These are phyloP conservation scores for Notarius quadriscutis DNA, from an alignment of 2,113 vertebrate genomes.

Conservation along the genomic window DNA sequence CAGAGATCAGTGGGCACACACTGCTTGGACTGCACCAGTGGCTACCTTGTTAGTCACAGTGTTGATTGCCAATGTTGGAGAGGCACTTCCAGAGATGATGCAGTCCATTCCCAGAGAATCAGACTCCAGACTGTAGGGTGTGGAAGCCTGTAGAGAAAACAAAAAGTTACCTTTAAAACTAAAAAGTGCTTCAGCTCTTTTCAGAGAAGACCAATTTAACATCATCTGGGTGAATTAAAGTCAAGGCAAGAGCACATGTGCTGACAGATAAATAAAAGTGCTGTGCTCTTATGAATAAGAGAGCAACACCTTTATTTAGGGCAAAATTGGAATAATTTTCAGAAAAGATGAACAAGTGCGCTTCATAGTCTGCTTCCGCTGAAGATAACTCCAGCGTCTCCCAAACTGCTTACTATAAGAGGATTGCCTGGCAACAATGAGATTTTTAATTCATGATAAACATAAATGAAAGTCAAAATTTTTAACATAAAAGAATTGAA, in stretches of 20 bases:
- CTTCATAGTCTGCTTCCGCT: slow-evolving; percentile 45
- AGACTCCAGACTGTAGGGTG: slow-evolving; percentile 90
- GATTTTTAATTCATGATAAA: slow-evolving; percentile 76
- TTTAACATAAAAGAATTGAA: slow-evolving; percentile 62
- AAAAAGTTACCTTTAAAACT: slow-evolving; percentile 14
- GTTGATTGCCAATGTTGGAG: slow-evolving; percentile 94
- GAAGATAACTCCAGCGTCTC: slow-evolving; percentile 66
- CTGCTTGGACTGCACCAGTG: slow-evolving; percentile 37
- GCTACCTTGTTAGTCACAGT: slow-evolving; percentile 97
- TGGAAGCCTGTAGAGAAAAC: slow-evolving; percentile 77
- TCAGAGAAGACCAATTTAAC: background rate
- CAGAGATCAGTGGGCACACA: background rate
- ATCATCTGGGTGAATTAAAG: slow-evolving; percentile 15
- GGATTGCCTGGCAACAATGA: slow-evolving; percentile 75
- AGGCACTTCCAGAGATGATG: slow-evolving; percentile 95
- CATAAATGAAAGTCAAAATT: slow-evolving; percentile 71
- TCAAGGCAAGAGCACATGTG: slow-evolving; percentile 3
- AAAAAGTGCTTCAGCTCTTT: background rate
- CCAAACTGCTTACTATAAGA: slow-evolving; percentile 77
- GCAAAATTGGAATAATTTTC: slow-evolving; percentile 69
- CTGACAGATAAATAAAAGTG: slow-evolving; percentile 16
- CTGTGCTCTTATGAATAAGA: slow-evolving; percentile 49
- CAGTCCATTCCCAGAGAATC: slow-evolving; percentile 94
- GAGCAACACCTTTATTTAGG: slow-evolving; percentile 70
- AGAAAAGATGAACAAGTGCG: slow-evolving; percentile 49